Evolutionary conservation across 2,113 vertebrate genomes (phyloP).

Genomic region (Oryzias curvinotus): DNA sequence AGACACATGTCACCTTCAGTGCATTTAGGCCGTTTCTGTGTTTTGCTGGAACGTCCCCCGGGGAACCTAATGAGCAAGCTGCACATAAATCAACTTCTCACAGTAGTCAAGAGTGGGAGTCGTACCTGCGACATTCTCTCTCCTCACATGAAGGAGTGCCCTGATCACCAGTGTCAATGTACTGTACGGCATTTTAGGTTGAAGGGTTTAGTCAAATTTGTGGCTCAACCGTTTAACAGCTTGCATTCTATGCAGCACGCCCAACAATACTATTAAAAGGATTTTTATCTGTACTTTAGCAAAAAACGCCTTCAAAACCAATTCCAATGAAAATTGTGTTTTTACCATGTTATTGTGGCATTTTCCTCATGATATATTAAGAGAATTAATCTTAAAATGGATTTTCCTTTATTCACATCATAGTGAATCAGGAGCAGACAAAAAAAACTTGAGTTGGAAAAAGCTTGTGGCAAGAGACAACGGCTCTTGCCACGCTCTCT

Average conservation of each 20-base stretch:
- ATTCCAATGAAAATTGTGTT: no score
- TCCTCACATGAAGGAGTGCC: constrained; percentile 9
- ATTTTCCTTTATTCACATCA: no score
- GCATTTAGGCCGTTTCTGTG: constrained; percentile 12
- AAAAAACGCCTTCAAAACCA: constrained; percentile 27
- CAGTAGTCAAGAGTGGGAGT: constrained; percentile 22
- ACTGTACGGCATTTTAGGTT: neutral
- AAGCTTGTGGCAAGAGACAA: no score
- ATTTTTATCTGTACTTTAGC: constrained; percentile 38
- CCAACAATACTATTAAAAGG: constrained; percentile 34
- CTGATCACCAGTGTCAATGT: constrained; percentile 1
- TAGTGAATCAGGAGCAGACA: no score
- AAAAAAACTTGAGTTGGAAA: no score
- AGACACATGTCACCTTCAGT: constrained; percentile 4
- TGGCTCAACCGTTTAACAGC: constrained; percentile 1
- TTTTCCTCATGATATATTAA: no score
- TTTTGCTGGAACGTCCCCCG: constrained; percentile 15
- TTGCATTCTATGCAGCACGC: constrained; percentile 20
- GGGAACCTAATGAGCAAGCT: constrained; percentile 34
- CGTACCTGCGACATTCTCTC: neutral
- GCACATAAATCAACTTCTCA: constrained; percentile 30
- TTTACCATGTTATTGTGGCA: no score
- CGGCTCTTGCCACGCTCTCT: no score
- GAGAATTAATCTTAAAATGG: no score
- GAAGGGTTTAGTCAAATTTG: constrained; percentile 8